Base-by-base conservation (phyloP, 2,113 vertebrate species). In the Camelus bactrianus region DNA sequence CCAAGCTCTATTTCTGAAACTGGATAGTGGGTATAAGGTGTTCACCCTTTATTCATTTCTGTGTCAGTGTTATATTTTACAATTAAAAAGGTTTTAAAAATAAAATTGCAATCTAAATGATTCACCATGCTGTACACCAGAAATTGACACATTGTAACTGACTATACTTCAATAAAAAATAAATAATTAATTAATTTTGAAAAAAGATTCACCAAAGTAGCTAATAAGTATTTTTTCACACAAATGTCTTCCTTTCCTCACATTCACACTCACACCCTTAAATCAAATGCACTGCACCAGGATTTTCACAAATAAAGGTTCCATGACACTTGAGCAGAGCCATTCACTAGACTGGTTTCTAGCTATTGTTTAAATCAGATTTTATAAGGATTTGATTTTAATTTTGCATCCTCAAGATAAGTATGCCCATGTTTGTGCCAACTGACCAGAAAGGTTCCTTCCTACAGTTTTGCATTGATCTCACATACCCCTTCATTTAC, bases 281-380 rank as follows among this genome's bases (percentile, higher is more conserved):
- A 73, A 62, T 83, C 42, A 93, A 73, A 85, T 5, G 12, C 26
- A 92, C 8, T 35, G 3, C 22, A 56, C 46, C 58, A 76, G 7
- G 84, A 72, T 88, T 91, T 91, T 79, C 70, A 93, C 38, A 95
- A 81, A 81, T 58, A 72, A 79, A 85, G 50, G 38, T 80, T 87
- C 52, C 20, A 28, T 28, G 17, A 50, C 28, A 76, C 73, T 7
- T 80, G 28, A 84, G 60, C 6, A 69, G 48, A 87, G 19, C 3
- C 22, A 82, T 93, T 93, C 73, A 70, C 64, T 62, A n/a, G 8
- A 58, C 32, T 93, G 32, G 13, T 48, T 42, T 58, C 22, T 56
- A 67, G 50, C 46, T 52, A 54, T 26, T 42, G 15, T 46, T 93
- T 84, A 86, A 91, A 67, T 77, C 62, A 77, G 42, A 24, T 60